A percentile compares a stretch with the other conserved stretches of the same genome.
phyloP scores from a whole-genome alignment of 2,797 vertebrate species.

The Fratercula arctica region DNA sequence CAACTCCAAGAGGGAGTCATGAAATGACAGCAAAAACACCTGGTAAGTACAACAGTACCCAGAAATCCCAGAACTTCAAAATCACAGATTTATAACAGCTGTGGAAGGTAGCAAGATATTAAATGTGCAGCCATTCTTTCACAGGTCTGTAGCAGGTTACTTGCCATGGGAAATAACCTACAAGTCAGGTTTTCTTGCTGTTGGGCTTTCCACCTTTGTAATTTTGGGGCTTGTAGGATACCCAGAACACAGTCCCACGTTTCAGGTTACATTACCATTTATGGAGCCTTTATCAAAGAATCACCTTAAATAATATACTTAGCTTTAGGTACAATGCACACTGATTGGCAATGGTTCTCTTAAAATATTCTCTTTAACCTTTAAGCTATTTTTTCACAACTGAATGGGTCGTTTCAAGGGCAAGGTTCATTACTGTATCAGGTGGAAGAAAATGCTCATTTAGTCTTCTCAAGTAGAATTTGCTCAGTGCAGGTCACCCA shows the following conservation, averaged over 20 bases:
- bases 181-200: background rate
- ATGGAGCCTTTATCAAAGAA: background rate
- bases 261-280: background rate
- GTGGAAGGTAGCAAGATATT: background rate
- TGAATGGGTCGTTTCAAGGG: background rate
- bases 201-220: background rate
- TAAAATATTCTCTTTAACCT: background rate
- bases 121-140: slow-evolving; percentile 21
- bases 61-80: slow-evolving; percentile 31
- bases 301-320: background rate
- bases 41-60: background rate
- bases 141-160: background rate
- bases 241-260: background rate
- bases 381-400: background rate
- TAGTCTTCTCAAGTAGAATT: background rate
- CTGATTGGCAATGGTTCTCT: background rate
- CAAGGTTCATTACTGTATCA: background rate
- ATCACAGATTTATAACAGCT: slow-evolving; percentile 8
- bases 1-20: slow-evolving; percentile 26
- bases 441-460: slow-evolving; percentile 15
- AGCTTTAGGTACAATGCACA: background rate
- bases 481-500: background rate
- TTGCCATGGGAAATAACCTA: slow-evolving; percentile 10
- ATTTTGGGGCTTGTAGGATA: background rate
- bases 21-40: slow-evolving; percentile 27